Evolutionary conservation across 2,113 vertebrate genomes (phyloP).

Genomic region (Calypte anna): DNA sequence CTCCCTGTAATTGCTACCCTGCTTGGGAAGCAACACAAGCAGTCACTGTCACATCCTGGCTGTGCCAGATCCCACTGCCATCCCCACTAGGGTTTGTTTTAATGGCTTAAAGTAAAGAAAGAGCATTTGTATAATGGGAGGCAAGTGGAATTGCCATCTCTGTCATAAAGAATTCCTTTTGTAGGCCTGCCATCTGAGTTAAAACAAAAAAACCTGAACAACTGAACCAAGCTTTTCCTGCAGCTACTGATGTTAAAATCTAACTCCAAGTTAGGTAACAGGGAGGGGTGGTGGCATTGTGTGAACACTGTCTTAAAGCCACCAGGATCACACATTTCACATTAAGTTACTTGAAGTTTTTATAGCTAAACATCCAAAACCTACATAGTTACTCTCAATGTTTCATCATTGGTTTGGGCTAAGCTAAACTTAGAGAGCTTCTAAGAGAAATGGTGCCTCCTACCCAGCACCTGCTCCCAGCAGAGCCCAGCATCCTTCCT

Average conservation of each 20-base stretch:
- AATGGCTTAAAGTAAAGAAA: neutral
- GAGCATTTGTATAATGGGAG: neutral
- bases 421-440: neutral
- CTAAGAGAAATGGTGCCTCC: rapidly evolving
- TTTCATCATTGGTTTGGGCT: neutral
- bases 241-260: neutral
- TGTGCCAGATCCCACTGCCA: neutral
- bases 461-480: neutral
- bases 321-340: neutral
- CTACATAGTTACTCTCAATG: neutral
- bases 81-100: neutral
- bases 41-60: neutral
- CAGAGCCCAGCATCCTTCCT: neutral
- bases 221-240: neutral
- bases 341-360: neutral
- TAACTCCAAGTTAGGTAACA: neutral
- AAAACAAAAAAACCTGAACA: neutral
- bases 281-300: rapidly evolving
- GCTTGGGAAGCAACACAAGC: neutral
- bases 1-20: rapidly evolving
- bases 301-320: neutral
- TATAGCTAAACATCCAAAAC: neutral
- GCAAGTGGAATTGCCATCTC: neutral
- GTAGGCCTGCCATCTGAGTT: neutral
- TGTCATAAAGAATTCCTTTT: neutral